Evolutionary conservation across 1,140 invertebrate species (phyloP), one percentile per base, ranked within the genome.

Genomic region (Drosophila erecta): DNA sequence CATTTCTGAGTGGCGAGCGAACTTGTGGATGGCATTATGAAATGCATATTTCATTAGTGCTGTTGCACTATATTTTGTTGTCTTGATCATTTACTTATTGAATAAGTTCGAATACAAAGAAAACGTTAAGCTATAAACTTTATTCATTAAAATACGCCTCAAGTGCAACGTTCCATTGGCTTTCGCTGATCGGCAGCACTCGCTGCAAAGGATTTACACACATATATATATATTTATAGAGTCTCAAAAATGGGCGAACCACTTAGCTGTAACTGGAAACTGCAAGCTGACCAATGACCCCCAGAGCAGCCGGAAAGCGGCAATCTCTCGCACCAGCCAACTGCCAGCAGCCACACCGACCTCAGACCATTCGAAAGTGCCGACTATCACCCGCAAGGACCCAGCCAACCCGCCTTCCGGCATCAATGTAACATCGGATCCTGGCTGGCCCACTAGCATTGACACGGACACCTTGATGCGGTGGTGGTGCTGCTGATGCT

Each of bases 391-490:
- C 12, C 35, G n/a, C 33, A 30, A 30, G 30, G 7, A 30, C 1
- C 37, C 37, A 38, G 11, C 14, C 14, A 38, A 7, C 10, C 47
- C n/a, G 11, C 27, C 47, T 17, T 11, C 12, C 47, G 24, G 61
- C 62, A 43, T 38, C 64, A 56, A 24, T 69, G 35, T 56, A 70
- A 70, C 67, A 64, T 70, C 67, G 35, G 67, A 60, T 65, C n/a
- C 60, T 49, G 43, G 40, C 43, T 49, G 41, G 33, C 33, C 62
- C 62, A 33, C 59, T 66, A 62, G 43, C 62, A 66, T 66, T 66
- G 65, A 73, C 67, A 73, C 70, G 71, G 61, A 67, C 59, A 56
- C 62, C 58, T 71, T 54, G 41, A 44, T 75, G 57, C 17, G 27
- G 49, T 17, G 22, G 1, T 47, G 37, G 35, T 22, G 33, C 5